These are phyloP conservation scores for Lasius fuliginosus DNA, from an alignment of 2,888 invertebrate species.

Conservation along the genomic window DNA sequence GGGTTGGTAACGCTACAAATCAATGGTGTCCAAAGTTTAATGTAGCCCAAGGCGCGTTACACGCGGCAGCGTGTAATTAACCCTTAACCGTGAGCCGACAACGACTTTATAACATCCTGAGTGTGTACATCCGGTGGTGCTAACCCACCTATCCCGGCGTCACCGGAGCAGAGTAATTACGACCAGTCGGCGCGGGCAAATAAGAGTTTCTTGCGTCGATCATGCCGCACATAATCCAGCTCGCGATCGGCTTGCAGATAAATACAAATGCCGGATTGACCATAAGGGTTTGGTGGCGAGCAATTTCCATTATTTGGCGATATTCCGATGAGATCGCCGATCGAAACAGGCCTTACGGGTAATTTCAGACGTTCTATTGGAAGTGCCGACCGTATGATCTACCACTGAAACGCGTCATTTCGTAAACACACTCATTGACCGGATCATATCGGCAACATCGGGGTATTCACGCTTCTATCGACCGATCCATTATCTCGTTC, in stretches of 20 bases:
- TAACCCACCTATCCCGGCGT: slow-evolving; percentile 46
- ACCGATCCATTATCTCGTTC: slow-evolving; percentile 45
- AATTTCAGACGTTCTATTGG: slow-evolving; percentile 65
- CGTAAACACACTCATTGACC: slow-evolving; percentile 65
- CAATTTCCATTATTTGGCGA: slow-evolving; percentile 62
- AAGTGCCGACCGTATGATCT: slow-evolving; percentile 61
- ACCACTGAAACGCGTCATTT: slow-evolving; percentile 57
- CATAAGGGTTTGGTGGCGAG: slow-evolving; percentile 27
- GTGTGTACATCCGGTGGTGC: slow-evolving; percentile 72
- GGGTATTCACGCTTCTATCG: slow-evolving; percentile 20
- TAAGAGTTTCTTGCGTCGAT: slow-evolving; percentile 64
- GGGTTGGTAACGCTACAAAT: slow-evolving; percentile 78
- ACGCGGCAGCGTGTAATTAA: slow-evolving; percentile 81
- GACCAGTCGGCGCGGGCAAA: slow-evolving; percentile 56
- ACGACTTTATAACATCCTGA: slow-evolving; percentile 79
- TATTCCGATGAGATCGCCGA: slow-evolving; percentile 60
- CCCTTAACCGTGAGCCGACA: slow-evolving; percentile 76
- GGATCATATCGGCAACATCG: slow-evolving; percentile 44
- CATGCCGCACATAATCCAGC: slow-evolving; percentile 51
- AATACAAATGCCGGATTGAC: slow-evolving; percentile 42
- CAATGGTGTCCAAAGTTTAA: slow-evolving; percentile 83
- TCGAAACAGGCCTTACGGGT: slow-evolving; percentile 58
- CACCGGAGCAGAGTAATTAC: slow-evolving; percentile 70
- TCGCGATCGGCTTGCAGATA: slow-evolving; percentile 61
- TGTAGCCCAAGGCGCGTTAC: slow-evolving; percentile 77